Conservation (phyloP, 1,140 invertebrate species). For the Macrobrachium nipponense region DNA sequence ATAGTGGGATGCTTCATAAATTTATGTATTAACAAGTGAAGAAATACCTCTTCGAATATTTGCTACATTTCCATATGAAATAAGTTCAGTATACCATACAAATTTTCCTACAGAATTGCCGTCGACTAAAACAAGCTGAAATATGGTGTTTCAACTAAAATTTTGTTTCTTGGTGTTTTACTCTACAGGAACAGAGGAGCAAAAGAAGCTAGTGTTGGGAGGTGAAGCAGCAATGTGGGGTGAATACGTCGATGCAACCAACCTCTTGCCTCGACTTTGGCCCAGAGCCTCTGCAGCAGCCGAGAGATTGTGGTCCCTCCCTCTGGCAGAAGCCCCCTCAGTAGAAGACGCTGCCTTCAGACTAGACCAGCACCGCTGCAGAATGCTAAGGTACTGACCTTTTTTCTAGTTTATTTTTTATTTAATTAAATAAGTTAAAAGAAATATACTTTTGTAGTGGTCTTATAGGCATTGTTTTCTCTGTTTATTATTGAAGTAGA, state of each 20-base stretch:
- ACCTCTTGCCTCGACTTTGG: conserved; percentile 77
- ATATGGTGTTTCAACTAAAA: not conserved
- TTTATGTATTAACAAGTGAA: too few species aligned
- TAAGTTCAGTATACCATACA: too few species aligned
- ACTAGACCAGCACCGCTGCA: conserved; percentile 51
- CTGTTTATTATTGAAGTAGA: not conserved
- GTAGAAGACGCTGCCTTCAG: conserved; percentile 41
- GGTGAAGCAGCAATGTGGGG: conserved; percentile 94
- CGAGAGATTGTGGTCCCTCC: conserved; percentile 81
- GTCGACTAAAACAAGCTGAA: too few species aligned
- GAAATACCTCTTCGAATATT: too few species aligned
- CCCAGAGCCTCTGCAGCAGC: conserved; percentile 85
- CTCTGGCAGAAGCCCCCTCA: conserved; percentile 38
- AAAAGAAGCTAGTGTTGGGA: conserved; percentile 73
- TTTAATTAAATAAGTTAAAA: not conserved
- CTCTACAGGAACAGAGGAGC: conserved; percentile 62
- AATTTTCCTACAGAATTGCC: too few species aligned
- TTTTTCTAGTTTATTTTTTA: not conserved
- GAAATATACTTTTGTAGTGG: not conserved
- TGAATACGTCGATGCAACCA: conserved; percentile 82
- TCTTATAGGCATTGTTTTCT: not conserved
- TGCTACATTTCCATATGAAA: too few species aligned
- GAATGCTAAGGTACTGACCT: conserved; percentile 37
- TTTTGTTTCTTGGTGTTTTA: not conserved
- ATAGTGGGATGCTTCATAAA: too few species aligned